Percentiles rank a stretch among this genome's conserved stretches.
These are phyloP conservation scores for Xiphydria camelus DNA, from an alignment of 2,888 invertebrate species.

Conservation along the genomic window DNA sequence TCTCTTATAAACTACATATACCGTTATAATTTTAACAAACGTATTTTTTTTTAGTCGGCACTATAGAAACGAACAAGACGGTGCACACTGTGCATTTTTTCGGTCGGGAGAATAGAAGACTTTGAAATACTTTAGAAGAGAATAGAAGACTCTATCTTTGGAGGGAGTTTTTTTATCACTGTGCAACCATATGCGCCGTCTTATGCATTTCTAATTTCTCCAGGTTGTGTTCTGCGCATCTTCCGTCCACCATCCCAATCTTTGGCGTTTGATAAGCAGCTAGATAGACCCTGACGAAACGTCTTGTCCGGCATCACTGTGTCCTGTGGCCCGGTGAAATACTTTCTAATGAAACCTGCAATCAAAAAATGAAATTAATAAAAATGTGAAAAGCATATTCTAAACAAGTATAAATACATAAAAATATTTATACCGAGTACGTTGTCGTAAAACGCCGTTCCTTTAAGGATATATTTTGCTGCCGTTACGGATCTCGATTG, in stretches of 20 bases:
- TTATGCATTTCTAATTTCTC: neutral
- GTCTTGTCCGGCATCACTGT: conserved; percentile 3
- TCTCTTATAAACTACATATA: no score
- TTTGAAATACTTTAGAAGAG: no score
- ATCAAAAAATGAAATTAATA: neutral
- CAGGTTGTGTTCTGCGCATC: neutral
- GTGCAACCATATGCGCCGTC: no score
- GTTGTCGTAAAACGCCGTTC: conserved; percentile 7
- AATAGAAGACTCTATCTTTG: no score
- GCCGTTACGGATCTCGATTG: neutral
- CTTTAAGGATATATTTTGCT: conserved; percentile 1
- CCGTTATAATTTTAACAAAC: no score
- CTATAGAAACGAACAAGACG: no score
- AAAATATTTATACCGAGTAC: conserved; percentile 4
- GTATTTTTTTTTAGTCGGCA: no score
- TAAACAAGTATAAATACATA: no score
- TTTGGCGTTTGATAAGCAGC: conserved; percentile 6
- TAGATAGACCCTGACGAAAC: conserved; percentile 1
- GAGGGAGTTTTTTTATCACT: no score
- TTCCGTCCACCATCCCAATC: conserved; percentile 10
- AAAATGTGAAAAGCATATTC: neutral
- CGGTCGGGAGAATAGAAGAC: no score
- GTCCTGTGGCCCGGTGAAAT: conserved; percentile 3
- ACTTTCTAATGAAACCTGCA: conserved; percentile 6
- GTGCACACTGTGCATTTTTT: no score